Evolutionary conservation across 2,888 invertebrate genomes (phyloP), one percentile per base, ranked within the genome.

Genomic region (Netelia virgata): DNA sequence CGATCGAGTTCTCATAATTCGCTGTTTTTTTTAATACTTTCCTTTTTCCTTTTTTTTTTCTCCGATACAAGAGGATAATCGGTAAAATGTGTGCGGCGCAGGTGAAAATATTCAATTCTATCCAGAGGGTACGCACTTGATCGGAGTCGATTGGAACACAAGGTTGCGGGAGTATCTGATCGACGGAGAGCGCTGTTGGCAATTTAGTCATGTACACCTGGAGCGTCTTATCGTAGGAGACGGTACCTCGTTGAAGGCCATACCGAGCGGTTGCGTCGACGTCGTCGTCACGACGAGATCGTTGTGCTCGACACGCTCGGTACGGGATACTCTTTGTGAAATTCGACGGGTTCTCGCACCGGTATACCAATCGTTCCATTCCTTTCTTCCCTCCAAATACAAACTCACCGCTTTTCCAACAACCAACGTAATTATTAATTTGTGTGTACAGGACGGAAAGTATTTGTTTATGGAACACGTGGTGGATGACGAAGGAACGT

Each of bases 91-190:
- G 20, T 66, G 20, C 86, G 0, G 20, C 86, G 0, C 76, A 93
- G 92, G 92, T 16, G 91, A 92, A 81, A 93, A 93, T 68, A 89
- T 93, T 68, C 91, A 87, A 59, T 93, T 90, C 81, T 93, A 93
- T 84, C 92, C 92, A 0, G 87, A 90, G 20, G 90, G 88, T 41
- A 88, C 90, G 23, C 90, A 90, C 74, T 88, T 92, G 3, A 90
- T 93, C 10, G 88, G 88, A 18, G 90, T 92, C 9, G 93, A 93
- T 66, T 91, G 91, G 89, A 93, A 93, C 73, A 72, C 86, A 0
- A 91, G 88, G 84, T 73, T 93, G 18, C 86, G 83, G 6, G 90
- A 92, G 59, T 93, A 92, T 73, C 82, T 93, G 20, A 87, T 88
- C 3, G 88, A 85, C 23, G 90, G 90, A 0, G 89, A 89, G 53